A percentile compares a stretch with the other conserved stretches of the same genome.
Evolutionary conservation across 2,113 vertebrate species (phyloP).

Genomic region (Rutilus rutilus): DNA sequence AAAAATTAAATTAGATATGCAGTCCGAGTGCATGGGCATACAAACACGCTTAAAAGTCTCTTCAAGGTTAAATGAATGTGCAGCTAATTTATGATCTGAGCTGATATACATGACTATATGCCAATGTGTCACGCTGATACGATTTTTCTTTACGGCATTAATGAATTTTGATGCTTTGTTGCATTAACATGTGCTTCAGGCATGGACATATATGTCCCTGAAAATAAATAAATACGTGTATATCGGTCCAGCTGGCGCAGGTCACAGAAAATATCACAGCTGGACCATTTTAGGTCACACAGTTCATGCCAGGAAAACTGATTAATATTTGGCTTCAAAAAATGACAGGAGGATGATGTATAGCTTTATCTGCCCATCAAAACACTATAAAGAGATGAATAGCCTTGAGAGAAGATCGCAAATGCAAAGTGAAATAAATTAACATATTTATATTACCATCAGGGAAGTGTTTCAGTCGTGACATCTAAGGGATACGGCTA

Average conservation of each 20-base stretch:
- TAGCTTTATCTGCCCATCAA: constrained; percentile 85
- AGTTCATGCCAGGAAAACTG: constrained; percentile 82
- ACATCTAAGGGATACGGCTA: too few species aligned
- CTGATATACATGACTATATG: constrained; percentile 7
- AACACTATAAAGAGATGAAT: constrained; percentile 91
- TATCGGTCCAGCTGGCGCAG: background rate
- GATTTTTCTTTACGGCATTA: background rate
- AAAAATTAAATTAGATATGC: too few species aligned
- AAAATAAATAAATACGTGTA: background rate
- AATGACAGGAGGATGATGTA: constrained; percentile 88
- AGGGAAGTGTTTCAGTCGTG: constrained; percentile 78
- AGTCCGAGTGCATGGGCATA: constrained; percentile 68
- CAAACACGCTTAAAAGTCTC: constrained; percentile 61
- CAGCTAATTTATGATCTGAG: constrained; percentile 14
- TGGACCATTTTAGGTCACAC: constrained; percentile 48
- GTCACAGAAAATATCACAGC: constrained; percentile 9
- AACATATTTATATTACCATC: constrained; percentile 90
- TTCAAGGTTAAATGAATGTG: constrained; percentile 22
- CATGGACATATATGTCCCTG: background rate
- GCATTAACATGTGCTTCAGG: constrained; percentile 23
- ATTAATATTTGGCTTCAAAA: constrained; percentile 91
- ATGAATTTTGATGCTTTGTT: constrained; percentile 42
- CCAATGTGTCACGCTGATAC: background rate
- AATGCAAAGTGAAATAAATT: constrained; percentile 84
- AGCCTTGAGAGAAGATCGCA: constrained; percentile 82